Conservation (phyloP, 2,888 invertebrate species). For the Chromoteleia sp. region DNA sequence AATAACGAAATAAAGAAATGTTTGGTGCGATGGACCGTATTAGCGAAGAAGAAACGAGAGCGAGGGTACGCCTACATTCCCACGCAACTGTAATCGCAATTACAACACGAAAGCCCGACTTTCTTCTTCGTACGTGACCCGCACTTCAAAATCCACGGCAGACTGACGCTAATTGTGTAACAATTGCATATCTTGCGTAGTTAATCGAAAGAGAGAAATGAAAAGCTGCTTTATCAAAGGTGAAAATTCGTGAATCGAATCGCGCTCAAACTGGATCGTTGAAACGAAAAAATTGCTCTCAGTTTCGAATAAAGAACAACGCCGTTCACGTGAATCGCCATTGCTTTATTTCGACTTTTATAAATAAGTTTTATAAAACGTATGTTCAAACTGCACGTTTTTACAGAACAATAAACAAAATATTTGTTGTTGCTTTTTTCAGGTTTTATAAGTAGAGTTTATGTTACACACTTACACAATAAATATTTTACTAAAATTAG, state of each 20-base stretch:
- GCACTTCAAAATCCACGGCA: slow-evolving; percentile 55
- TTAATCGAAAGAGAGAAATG: slow-evolving; percentile 25
- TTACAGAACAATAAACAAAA: slow-evolving; percentile 57
- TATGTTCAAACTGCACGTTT: slow-evolving; percentile 54
- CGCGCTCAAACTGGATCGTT: neutral
- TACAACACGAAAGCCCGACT: slow-evolving; percentile 48
- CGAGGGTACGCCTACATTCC: slow-evolving; percentile 75
- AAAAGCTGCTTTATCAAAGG: slow-evolving; percentile 5
- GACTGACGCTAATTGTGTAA: slow-evolving; percentile 46
- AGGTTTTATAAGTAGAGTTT: slow-evolving; percentile 33
- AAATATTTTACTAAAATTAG: slow-evolving; percentile 50
- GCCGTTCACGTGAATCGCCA: slow-evolving; percentile 9
- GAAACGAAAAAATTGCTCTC: neutral
- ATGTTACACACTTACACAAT: slow-evolving; percentile 63
- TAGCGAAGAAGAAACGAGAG: slow-evolving; percentile 71
- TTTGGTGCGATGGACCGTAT: slow-evolving; percentile 58
- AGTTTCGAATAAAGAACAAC: neutral
- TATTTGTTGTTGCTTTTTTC: slow-evolving; percentile 31
- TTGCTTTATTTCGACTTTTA: slow-evolving; percentile 58
- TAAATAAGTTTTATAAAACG: slow-evolving; percentile 65
- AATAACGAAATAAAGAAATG: no score
- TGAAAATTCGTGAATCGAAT: slow-evolving; percentile 10
- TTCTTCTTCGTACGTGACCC: slow-evolving; percentile 64
- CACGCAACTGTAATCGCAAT: slow-evolving; percentile 74
- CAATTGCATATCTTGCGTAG: slow-evolving; percentile 39